phyloP scores from a whole-genome alignment of 2,113 vertebrate genomes.

The Poecile atricapillus region DNA sequence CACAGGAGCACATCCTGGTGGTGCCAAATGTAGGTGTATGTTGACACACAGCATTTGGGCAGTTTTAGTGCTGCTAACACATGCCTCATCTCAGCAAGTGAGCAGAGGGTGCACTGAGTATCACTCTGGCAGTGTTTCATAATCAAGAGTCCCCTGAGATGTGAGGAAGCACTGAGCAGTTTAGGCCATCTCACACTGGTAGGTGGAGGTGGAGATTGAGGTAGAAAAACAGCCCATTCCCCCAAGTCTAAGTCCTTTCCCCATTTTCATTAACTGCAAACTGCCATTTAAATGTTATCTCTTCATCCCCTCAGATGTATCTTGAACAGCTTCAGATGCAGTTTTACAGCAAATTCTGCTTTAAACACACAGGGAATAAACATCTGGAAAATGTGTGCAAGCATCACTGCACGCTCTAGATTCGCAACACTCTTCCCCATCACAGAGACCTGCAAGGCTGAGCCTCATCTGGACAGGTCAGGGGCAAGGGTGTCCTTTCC shows the following conservation, averaged over 20 bases:
- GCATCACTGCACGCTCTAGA: background rate
- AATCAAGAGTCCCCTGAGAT: background rate
- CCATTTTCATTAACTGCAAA: background rate
- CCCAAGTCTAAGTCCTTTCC: background rate
- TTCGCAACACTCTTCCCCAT: background rate
- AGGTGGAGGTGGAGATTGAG: background rate
- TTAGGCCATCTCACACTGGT: background rate
- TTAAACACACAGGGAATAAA: background rate
- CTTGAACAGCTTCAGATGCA: background rate
- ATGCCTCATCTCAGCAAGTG: background rate
- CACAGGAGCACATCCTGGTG: background rate
- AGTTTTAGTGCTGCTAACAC: background rate
- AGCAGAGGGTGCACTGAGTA: rapidly evolving
- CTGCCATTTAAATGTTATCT: background rate
- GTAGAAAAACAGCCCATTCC: background rate
- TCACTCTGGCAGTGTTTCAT: background rate
- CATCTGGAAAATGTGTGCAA: background rate
- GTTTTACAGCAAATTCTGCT: background rate
- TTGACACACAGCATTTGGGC: background rate
- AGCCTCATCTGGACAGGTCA: background rate
- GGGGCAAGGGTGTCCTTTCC: background rate
- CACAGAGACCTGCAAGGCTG: background rate
- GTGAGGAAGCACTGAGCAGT: rapidly evolving
- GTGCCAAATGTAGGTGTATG: background rate
- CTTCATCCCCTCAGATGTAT: background rate